Base-by-base conservation (phyloP, 2,113 vertebrate genomes). In the Brachyistius frenatus region DNA sequence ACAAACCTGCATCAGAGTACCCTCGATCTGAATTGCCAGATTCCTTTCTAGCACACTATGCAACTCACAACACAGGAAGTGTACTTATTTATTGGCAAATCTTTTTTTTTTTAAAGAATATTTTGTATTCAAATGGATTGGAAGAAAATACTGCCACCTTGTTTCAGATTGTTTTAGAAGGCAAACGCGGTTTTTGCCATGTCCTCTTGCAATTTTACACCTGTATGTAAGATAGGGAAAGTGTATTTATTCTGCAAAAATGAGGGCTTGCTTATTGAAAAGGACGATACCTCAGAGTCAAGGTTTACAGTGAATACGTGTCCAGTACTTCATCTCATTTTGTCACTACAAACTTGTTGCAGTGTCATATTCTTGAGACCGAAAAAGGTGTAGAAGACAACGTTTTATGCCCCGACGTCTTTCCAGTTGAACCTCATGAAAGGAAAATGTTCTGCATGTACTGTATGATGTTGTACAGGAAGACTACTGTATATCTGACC, bases 1-100 rank as follows among this genome's bases (percentile, higher is more conserved):
- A 82, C 77, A 75, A 85, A 80, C 58, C 76, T 83, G 70, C 74
- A 79, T 85, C 74, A 65, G 73, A 72, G 87, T 87, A 87, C 86
- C 85, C 85, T 85, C 85, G 82, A 85, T 84, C 78, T 85, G 81
- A 87, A 78, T 64, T 54, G 67, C 66, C 83, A 89, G 83, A 90
- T 84, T 85, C 69, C 58, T 78, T 92, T 67, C 57, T 58, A 80
- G 84, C 95, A 96, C 93, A 94, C 96, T 96, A 91, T 95, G 96
- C 95, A 94, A 95, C 94, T 96, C 95, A 93, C 82, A 78, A 85
- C 77, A 80, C 85, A 90, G 95, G 94, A 96, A 96, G 96, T 98
- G 96, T 97, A 97, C 97, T 97, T 97, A 96, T 97, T 97, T 98
- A 98, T 96, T 97, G 96, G 96, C 95, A 95, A 95, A 95, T 52